Evolutionary conservation across 2,113 vertebrate species (phyloP).

Genomic region (Zosterops hypoxanthus): DNA sequence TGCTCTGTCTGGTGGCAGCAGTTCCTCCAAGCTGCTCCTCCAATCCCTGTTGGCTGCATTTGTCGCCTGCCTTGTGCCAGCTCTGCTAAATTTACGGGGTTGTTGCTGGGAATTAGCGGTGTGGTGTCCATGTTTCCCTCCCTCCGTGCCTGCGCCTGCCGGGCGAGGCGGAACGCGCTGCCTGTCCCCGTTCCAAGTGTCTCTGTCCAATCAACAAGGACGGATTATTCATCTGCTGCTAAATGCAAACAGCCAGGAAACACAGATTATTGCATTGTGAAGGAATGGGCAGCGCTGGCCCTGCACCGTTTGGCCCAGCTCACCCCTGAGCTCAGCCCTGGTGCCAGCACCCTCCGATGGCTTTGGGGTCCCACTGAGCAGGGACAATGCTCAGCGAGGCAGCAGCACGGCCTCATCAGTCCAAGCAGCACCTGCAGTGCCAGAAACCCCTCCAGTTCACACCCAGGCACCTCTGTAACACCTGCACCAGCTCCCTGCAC

Average conservation of each 20-base stretch:
- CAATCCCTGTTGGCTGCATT: background rate
- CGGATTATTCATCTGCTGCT: slow-evolving; percentile 56
- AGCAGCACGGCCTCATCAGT: accelerated
- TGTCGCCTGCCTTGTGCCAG: background rate
- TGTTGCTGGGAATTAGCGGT: background rate
- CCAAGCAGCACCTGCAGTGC: background rate
- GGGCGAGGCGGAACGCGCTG: background rate
- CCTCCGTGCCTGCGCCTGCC: background rate
- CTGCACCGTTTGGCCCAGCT: background rate
- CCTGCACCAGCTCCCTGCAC: background rate
- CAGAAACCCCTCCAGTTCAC: background rate
- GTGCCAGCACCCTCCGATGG: background rate
- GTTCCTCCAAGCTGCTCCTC: background rate
- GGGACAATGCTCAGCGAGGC: background rate
- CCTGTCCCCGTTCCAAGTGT: slow-evolving; percentile 29
- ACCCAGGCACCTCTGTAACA: background rate
- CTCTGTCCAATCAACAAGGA: slow-evolving; percentile 45
- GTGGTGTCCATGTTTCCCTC: background rate
- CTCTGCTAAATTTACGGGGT: background rate
- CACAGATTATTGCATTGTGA: background rate
- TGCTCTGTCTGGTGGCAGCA: background rate
- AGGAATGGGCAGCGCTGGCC: background rate
- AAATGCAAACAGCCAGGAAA: slow-evolving; percentile 25
- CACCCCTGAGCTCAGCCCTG: background rate
- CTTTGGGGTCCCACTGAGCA: background rate